Conservation (phyloP, 2,797 vertebrate species). For the Alfaro cultratus region DNA sequence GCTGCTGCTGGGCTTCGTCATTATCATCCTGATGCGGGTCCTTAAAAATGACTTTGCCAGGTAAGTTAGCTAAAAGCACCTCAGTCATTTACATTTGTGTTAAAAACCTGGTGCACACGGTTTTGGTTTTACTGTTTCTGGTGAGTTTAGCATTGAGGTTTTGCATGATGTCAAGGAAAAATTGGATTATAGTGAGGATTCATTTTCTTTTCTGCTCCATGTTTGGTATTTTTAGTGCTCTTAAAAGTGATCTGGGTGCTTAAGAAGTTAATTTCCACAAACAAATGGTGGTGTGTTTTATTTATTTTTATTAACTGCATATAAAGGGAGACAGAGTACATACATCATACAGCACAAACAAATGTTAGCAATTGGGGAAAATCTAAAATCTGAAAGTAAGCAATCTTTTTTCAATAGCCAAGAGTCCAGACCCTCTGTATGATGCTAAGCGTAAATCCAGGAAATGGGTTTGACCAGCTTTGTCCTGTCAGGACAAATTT, state of each 20-base stretch:
- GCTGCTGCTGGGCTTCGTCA: constrained; percentile 91
- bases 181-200: background rate
- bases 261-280: background rate
- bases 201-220: background rate
- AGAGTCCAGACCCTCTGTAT: no score
- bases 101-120: background rate
- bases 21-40: constrained; percentile 95
- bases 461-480: no score
- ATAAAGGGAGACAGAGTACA: background rate
- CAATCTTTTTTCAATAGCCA: no score
- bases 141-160: background rate
- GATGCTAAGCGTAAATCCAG: no score
- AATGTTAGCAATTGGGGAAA: no score
- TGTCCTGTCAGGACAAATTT: no score
- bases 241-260: background rate
- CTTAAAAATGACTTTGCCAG: constrained; percentile 93
- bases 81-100: background rate
- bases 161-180: background rate
- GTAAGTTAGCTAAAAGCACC: constrained; percentile 47
- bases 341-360: no score
- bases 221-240: background rate
- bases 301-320: background rate
- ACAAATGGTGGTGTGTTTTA: background rate
- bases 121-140: background rate
- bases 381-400: no score